These are phyloP conservation scores for Drosophila nebulosa DNA, from an alignment of 1,140 invertebrate genomes.

Conservation along the genomic window DNA sequence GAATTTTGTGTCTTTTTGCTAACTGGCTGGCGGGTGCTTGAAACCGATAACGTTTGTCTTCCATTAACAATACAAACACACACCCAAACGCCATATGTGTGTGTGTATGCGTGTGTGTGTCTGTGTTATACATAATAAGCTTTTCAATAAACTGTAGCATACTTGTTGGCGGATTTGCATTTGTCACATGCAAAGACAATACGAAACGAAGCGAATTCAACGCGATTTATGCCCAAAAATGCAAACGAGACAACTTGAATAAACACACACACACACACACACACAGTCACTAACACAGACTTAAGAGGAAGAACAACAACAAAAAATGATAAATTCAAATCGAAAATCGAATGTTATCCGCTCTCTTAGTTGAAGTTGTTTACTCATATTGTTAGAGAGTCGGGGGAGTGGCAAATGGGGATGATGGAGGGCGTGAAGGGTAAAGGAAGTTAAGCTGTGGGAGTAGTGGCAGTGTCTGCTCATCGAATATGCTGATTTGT, in stretches of 20 bases:
- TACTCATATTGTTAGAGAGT: background rate
- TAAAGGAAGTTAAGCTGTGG: no score
- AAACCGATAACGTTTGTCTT: conserved; percentile 58
- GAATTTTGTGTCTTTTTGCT: conserved; percentile 19
- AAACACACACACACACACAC: conserved; percentile 10
- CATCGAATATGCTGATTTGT: conserved; percentile 48
- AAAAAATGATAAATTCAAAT: conserved; percentile 56
- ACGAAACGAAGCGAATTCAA: background rate
- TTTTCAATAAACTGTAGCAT: conserved; percentile 55
- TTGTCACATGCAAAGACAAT: conserved; percentile 44
- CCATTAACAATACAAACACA: conserved; percentile 58
- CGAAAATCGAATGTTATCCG: conserved; percentile 52
- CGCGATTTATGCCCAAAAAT: conserved; percentile 39
- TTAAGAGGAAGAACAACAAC: background rate
- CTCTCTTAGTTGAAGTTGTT: conserved; percentile 36
- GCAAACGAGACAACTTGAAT: conserved; percentile 16
- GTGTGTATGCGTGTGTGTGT: background rate
- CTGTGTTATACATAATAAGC: conserved; percentile 42
- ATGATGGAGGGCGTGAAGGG: no score
- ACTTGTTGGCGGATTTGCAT: conserved; percentile 42
- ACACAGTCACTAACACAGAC: conserved; percentile 2
- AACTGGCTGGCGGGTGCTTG: conserved; percentile 26
- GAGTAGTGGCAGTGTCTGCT: background rate
- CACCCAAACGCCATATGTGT: conserved; percentile 6
- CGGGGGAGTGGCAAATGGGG: background rate